Base-by-base conservation (phyloP, 2,888 invertebrate genomes). In the Sclerodermus sp. region DNA sequence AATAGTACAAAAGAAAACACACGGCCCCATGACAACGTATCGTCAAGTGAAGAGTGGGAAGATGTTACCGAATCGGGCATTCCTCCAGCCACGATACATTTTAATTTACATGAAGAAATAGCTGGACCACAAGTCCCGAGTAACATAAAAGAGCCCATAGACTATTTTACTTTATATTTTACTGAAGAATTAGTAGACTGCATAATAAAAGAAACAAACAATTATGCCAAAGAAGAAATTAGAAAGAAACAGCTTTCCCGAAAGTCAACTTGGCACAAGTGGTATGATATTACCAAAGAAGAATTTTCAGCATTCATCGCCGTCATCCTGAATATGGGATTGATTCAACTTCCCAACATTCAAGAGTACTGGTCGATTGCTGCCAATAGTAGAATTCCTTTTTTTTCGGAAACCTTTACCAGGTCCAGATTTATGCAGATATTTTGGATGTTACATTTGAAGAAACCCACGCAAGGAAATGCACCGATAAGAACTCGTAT, bases 221-320 rank as follows among this genome's bases (percentile, higher is more conserved):
- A 46, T 57, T 57, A 55, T 44, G 57, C 49, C 14, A 47, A 45
- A 12, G 10, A 45, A 42, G 34, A 29, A 32, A 47, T 42, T n/a
- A 43, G 40, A 47, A 34, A 30, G 16, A 45, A 40, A 40, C 1
- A 39, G 16, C 40, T 58, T 15, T 44, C 47, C 49, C 37, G 18
- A 17, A 14, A 36, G 30, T 62, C 58, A 29, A 54, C 49, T 36
- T 56, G 62, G 58, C 45, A 53, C 16, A 55, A 34, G 12, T 61
- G 55, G 55, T 12, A 53, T 32, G 39, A 52, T 46, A 42, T 57
- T 31, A 43, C 42, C n/a, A 42, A 47, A 14, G 37, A 51, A 48
- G 60, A 62, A 56, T 57, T 61, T 43, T 48, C 36, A 43, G 61
- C 55, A 0, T 58, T 62, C 42, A 47, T 60, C 39, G 50, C 44